Conservation (phyloP, 64 coral and sea anemone genomes). For the Exaiptasia diaphana region DNA sequence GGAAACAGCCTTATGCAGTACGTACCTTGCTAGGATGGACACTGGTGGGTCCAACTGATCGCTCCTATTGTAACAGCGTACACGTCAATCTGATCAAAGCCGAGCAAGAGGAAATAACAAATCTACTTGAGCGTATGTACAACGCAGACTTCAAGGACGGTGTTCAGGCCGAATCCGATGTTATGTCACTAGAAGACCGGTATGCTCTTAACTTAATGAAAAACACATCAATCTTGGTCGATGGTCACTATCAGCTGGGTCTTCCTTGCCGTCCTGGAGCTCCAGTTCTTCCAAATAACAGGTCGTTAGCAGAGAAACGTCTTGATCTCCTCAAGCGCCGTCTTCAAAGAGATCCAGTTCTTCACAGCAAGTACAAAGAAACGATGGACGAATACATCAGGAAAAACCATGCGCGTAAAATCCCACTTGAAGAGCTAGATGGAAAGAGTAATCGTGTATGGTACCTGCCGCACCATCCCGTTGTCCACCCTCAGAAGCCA, state of each 20-base stretch:
- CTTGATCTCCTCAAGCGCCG: slow-evolving; percentile 23
- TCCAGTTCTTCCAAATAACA: slow-evolving; percentile 27
- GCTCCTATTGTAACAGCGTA: background rate
- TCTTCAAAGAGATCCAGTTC: background rate
- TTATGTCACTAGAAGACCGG: slow-evolving; percentile 2
- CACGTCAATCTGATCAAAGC: background rate
- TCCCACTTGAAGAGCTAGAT: background rate
- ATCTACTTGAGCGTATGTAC: background rate
- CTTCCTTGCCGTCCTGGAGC: slow-evolving; percentile 43
- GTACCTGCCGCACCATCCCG: slow-evolving; percentile 52
- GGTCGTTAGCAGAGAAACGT: slow-evolving; percentile 10
- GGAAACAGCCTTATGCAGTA: slow-evolving; percentile 53
- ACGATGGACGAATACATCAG: slow-evolving; percentile 12
- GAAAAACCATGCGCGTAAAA: slow-evolving; percentile 35
- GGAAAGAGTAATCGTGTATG: slow-evolving; percentile 14
- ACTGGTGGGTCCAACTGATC: slow-evolving; percentile 22
- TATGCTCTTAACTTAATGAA: background rate
- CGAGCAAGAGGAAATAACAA: background rate
- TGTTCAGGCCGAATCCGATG: background rate
- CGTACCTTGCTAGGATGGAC: slow-evolving; percentile 42
- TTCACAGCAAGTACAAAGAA: slow-evolving; percentile 9
- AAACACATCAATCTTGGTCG: background rate
- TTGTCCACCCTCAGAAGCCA: slow-evolving; percentile 32
- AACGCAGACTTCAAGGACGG: background rate
- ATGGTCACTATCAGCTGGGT: slow-evolving; percentile 47